Evolutionary conservation across 1,140 invertebrate genomes (phyloP).

Genomic region (Aethina tumida): DNA sequence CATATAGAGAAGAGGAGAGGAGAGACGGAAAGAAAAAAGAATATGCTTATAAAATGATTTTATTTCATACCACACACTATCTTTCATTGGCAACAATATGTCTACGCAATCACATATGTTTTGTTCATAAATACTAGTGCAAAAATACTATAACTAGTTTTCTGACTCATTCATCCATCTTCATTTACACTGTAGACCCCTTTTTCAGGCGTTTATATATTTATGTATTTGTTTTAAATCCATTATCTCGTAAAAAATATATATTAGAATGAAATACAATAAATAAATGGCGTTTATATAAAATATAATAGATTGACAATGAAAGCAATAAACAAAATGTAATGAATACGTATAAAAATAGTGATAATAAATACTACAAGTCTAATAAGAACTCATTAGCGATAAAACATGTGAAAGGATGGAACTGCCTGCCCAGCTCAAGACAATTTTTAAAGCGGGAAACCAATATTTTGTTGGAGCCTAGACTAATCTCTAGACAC

Average conservation of each 20-base stretch:
- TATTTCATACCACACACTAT: slow-evolving; percentile 28
- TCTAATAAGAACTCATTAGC: too few relatives aligned
- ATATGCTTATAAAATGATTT: slow-evolving; percentile 17
- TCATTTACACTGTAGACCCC: slow-evolving; percentile 16
- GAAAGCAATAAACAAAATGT: too few relatives aligned
- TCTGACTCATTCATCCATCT: slow-evolving; percentile 13
- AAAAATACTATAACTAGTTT: slow-evolving; percentile 34
- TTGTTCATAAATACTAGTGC: slow-evolving; percentile 34
- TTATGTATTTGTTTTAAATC: slow-evolving; percentile 12
- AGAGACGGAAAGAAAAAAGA: slow-evolving; percentile 7
- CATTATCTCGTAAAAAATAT: slow-evolving; percentile 18
- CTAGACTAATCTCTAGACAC: too few relatives aligned
- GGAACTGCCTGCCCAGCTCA: too few relatives aligned
- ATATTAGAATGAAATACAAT: slow-evolving; percentile 10
- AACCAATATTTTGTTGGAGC: too few relatives aligned
- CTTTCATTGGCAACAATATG: slow-evolving; percentile 28
- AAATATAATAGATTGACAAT: too few relatives aligned
- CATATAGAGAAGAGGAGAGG: too few relatives aligned
- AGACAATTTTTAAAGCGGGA: too few relatives aligned
- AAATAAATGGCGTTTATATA: slow-evolving; percentile 13
- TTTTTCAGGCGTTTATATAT: slow-evolving; percentile 17
- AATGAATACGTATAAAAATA: too few relatives aligned
- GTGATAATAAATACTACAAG: too few relatives aligned
- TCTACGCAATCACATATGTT: slow-evolving; percentile 29
- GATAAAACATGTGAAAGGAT: too few relatives aligned